Evolutionary conservation across 2,113 vertebrate genomes (phyloP).

Genomic region (Isurus oxyrinchus): DNA sequence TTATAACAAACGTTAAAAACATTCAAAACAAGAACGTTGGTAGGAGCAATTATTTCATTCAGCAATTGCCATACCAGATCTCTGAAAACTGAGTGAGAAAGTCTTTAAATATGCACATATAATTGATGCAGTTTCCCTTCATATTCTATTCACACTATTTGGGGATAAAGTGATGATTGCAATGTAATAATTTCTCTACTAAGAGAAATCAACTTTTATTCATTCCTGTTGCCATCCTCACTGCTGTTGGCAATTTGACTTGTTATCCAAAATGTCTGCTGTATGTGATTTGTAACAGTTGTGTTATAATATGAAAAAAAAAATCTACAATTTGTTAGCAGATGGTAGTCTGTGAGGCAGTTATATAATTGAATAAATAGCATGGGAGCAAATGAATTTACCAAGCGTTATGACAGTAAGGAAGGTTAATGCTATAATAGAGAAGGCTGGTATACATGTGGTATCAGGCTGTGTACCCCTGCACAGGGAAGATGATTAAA

Average conservation of each 20-base stretch:
- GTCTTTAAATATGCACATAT: neutral
- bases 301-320: neutral
- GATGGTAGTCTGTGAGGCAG: neutral
- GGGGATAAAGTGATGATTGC: neutral
- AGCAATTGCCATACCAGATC: neutral
- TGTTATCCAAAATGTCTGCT: neutral
- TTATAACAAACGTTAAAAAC: neutral
- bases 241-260: neutral
- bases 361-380: constrained; percentile 8
- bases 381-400: neutral
- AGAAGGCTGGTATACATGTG: neutral
- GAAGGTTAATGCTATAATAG: constrained; percentile 2
- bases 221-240: neutral
- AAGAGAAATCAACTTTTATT: neutral
- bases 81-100: neutral
- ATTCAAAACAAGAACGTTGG: neutral
- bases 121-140: neutral
- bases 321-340: neutral
- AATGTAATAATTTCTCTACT: neutral
- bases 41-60: neutral
- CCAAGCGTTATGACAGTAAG: neutral
- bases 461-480: neutral
- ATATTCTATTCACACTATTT: neutral
- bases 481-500: neutral
- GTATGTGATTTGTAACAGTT: neutral